A percentile compares a stretch with the other conserved stretches of the same genome.
Evolutionary conservation across 2,113 vertebrate species (phyloP).

Genomic region (Rostratula benghalensis): DNA sequence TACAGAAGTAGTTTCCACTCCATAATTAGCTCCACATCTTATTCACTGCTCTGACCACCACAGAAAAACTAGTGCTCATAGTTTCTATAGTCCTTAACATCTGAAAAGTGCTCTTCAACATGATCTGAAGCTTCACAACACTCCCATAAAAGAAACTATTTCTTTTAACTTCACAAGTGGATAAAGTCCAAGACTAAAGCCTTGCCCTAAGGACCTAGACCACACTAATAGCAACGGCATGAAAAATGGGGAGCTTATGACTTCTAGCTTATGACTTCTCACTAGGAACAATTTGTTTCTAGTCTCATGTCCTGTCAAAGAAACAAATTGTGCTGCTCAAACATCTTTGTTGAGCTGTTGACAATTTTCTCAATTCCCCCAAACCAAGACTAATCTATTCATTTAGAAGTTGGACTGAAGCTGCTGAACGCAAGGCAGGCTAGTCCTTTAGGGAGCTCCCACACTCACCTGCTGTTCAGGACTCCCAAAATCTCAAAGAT

Average conservation of each 20-base stretch:
- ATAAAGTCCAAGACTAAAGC: background rate
- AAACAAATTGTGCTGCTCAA: background rate
- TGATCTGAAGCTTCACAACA: background rate
- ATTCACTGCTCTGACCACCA: background rate
- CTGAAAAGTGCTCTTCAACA: background rate
- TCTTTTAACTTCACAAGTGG: background rate
- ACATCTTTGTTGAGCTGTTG: background rate
- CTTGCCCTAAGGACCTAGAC: background rate
- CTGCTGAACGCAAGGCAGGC: background rate
- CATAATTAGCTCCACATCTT: background rate
- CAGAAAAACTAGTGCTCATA: background rate
- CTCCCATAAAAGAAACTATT: background rate
- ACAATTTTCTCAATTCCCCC: background rate
- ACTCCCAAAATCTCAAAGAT: constrained; percentile 98
- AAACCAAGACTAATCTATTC: background rate
- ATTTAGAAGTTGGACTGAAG: background rate
- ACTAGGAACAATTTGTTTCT: too few species aligned
- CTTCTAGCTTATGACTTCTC: background rate
- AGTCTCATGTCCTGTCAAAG: too few species aligned
- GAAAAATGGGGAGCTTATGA: background rate
- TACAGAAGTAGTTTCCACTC: background rate
- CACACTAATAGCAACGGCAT: background rate
- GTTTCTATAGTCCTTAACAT: background rate
- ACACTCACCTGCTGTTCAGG: constrained; percentile 89
- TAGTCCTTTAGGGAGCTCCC: background rate